Conservation (phyloP, 2,797 vertebrate genomes). For the Fundulus diaphanus region DNA sequence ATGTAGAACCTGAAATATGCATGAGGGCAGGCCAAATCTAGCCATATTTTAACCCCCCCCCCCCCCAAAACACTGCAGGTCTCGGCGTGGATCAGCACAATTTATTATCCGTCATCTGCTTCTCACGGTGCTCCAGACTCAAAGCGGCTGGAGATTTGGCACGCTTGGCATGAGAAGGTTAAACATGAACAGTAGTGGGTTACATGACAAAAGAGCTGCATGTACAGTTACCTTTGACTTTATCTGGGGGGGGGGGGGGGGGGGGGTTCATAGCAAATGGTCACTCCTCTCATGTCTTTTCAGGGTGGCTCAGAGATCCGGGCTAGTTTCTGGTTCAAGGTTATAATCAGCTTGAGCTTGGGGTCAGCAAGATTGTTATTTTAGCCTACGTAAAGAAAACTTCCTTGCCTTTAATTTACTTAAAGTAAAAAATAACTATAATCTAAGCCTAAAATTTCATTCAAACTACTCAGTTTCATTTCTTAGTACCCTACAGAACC, state of each 20-base stretch:
- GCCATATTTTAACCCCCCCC: conserved; percentile 20
- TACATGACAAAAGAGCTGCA: conserved; percentile 2
- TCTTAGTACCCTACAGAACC: not conserved
- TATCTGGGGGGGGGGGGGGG: not conserved
- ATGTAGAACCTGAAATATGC: not conserved
- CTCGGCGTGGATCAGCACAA: conserved; percentile 38
- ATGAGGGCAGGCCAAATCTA: conserved; percentile 2
- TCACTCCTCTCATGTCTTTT: conserved; percentile 13
- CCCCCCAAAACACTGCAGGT: conserved; percentile 28
- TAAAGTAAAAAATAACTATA: conserved; percentile 12
- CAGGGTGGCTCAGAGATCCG: conserved; percentile 5
- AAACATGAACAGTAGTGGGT: conserved; percentile 52
- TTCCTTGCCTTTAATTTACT: conserved; percentile 18
- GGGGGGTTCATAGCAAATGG: conserved; percentile 1
- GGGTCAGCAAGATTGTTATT: not conserved
- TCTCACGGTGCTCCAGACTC: conserved; percentile 35
- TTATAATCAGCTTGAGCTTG: not conserved
- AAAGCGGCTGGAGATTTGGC: conserved; percentile 19
- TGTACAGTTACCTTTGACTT: not conserved
- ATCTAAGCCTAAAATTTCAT: conserved; percentile 8
- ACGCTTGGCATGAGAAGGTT: conserved; percentile 51
- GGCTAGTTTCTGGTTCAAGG: conserved; percentile 10
- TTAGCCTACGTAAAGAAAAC: not conserved
- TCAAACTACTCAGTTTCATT: not conserved
- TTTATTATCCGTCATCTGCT: conserved; percentile 29